These are phyloP conservation scores for Thomomys bottae DNA, from an alignment of 2,113 vertebrate genomes.

Conservation along the genomic window DNA sequence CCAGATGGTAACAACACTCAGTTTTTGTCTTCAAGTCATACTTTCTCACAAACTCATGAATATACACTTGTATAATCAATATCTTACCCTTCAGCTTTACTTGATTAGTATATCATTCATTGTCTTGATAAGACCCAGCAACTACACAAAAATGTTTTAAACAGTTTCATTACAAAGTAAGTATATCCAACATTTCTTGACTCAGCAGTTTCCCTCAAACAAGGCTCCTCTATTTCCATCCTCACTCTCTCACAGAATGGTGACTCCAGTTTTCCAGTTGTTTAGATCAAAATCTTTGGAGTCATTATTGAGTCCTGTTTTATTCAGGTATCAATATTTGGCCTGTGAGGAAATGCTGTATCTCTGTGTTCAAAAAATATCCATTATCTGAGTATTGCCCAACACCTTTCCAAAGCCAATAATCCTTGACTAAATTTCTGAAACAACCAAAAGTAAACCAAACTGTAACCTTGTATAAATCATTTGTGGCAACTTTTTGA, in stretches of 20 bases:
- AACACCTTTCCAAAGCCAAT: background rate
- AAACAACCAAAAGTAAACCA: background rate
- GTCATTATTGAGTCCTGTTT: background rate
- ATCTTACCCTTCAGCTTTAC: background rate
- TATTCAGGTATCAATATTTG: background rate
- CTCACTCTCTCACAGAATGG: background rate
- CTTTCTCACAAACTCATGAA: background rate
- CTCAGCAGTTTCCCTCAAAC: background rate
- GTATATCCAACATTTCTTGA: background rate
- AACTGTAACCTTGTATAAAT: background rate
- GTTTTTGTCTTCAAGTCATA: background rate
- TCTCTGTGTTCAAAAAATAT: background rate
- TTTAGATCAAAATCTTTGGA: background rate
- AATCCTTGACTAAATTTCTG: slow-evolving; percentile 20
- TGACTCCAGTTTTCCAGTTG: background rate
- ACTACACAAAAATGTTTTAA: background rate
- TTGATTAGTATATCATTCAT: background rate
- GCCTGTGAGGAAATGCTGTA: background rate
- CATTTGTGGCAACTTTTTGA: background rate
- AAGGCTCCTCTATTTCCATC: background rate
- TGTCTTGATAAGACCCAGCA: background rate
- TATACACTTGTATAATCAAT: background rate
- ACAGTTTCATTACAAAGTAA: background rate
- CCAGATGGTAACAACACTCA: background rate
- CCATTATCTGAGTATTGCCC: background rate